A percentile compares a stretch with the other conserved stretches of the same genome.
Evolutionary conservation across 2,888 invertebrate genomes (phyloP).

Genomic region (Lagria hirta): DNA sequence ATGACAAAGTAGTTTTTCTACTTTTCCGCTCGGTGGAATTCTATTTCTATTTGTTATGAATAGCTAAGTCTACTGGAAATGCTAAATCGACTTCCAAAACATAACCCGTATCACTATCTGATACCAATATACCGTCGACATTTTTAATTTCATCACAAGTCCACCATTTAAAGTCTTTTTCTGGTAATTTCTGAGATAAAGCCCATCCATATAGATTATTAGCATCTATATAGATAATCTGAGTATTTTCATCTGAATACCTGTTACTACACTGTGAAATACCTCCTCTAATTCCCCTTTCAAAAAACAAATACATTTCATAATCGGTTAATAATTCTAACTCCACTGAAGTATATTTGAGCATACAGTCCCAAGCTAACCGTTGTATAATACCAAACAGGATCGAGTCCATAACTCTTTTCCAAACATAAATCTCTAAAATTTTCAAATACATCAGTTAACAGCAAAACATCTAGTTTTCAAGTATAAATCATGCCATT

Average conservation of each 20-base stretch:
- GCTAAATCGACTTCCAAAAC: constrained; percentile 26
- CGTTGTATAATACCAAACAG: constrained; percentile 33
- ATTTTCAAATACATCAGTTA: constrained; percentile 41
- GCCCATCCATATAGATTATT: constrained; percentile 26
- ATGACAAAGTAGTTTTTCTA: constrained; percentile 25
- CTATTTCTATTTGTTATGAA: constrained; percentile 27
- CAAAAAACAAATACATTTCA: constrained; percentile 24
- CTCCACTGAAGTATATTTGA: constrained; percentile 27
- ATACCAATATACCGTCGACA: constrained; percentile 20
- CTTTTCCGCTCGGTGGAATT: constrained; percentile 22
- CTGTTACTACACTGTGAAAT: constrained; percentile 19
- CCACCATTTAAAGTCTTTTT: constrained; percentile 20
- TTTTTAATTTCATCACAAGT: constrained; percentile 20
- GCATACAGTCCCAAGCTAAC: constrained; percentile 34
- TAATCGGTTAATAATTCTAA: constrained; percentile 18
- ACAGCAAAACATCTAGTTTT: constrained; percentile 38
- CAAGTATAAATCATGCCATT: constrained; percentile 39
- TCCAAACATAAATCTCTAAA: constrained; percentile 34
- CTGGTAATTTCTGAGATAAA: constrained; percentile 22
- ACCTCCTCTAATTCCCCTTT: constrained; percentile 21
- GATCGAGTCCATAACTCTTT: constrained; percentile 35
- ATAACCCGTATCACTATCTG: constrained; percentile 24
- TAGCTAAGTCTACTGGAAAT: constrained; percentile 24
- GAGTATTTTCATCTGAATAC: constrained; percentile 20
- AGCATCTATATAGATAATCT: constrained; percentile 24